Evolutionary conservation across 2,888 invertebrate species (phyloP).

Genomic region (Morpho helenor): DNA sequence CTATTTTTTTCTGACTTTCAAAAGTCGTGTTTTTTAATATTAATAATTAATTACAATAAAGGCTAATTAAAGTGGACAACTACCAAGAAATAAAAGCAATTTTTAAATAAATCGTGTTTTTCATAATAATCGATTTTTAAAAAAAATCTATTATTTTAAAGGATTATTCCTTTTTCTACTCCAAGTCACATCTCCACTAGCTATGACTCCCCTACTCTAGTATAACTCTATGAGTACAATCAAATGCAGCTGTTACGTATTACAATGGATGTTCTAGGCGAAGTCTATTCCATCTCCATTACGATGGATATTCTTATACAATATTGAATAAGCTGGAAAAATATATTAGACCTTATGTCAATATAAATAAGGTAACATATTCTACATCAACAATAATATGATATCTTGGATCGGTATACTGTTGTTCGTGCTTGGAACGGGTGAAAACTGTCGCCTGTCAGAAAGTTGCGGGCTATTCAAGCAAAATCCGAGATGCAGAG

Average conservation of each 20-base stretch:
- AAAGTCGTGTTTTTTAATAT: too few species aligned
- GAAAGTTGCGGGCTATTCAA: slow-evolving; percentile 10
- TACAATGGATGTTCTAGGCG: slow-evolving; percentile 7
- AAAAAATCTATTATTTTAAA: too few species aligned
- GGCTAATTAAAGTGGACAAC: too few species aligned
- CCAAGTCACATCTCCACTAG: too few species aligned
- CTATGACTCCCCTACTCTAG: neutral
- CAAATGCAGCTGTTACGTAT: slow-evolving; percentile 9
- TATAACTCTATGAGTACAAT: neutral
- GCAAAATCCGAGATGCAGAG: neutral
- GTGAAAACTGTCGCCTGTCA: slow-evolving; percentile 19
- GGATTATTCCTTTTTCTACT: too few species aligned
- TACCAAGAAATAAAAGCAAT: too few species aligned
- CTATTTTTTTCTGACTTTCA: too few species aligned
- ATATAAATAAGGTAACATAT: neutral
- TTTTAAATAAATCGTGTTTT: too few species aligned
- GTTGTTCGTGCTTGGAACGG: slow-evolving; percentile 10
- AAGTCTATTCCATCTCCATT: slow-evolving; percentile 7
- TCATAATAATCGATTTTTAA: too few species aligned
- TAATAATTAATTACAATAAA: too few species aligned
- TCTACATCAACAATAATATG: neutral
- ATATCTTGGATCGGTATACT: neutral
- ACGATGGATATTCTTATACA: neutral
- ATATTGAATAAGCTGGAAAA: neutral
- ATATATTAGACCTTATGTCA: slow-evolving; percentile 2